These are phyloP conservation scores for Tachycineta bicolor DNA, from an alignment of 2,113 vertebrate genomes.

Conservation along the genomic window DNA sequence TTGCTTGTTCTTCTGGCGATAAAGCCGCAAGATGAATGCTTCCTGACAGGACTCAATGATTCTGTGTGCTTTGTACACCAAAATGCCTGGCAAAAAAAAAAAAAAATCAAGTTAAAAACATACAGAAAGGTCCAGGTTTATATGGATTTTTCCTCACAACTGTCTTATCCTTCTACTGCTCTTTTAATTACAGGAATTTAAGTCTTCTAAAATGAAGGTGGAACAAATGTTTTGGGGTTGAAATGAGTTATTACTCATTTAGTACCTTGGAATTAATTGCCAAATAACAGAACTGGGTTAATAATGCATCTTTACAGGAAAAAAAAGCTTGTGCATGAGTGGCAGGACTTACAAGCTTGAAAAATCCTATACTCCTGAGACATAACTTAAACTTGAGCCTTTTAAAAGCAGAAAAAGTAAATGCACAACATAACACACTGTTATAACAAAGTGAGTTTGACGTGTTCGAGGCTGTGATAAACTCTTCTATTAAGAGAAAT, in stretches of 20 bases:
- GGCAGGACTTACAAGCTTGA: not conserved
- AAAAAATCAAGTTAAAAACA: not conserved
- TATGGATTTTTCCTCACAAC: not conserved
- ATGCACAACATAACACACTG: not conserved
- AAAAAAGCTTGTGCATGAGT: not conserved
- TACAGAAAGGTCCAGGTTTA: not conserved
- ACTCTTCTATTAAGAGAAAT: not conserved
- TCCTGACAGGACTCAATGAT: conserved; percentile 98
- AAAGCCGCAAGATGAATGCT: conserved; percentile 94
- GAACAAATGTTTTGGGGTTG: not conserved
- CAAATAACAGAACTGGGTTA: not conserved
- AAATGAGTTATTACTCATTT: not conserved
- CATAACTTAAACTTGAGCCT: not conserved
- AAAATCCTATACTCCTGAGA: not conserved
- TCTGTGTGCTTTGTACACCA: conserved; percentile 63
- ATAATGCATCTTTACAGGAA: not conserved
- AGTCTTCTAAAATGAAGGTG: not conserved
- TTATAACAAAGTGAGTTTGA: not conserved
- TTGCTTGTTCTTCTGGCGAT: conserved; percentile 95
- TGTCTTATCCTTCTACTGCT: not conserved
- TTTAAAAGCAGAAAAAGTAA: not conserved
- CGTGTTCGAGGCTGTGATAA: not conserved
- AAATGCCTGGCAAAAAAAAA: conserved; percentile 74
- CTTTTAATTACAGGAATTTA: not conserved
- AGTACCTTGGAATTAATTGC: not conserved